phyloP scores from a whole-genome alignment of 1,140 invertebrate species.

The Brachionus rubens region DNA sequence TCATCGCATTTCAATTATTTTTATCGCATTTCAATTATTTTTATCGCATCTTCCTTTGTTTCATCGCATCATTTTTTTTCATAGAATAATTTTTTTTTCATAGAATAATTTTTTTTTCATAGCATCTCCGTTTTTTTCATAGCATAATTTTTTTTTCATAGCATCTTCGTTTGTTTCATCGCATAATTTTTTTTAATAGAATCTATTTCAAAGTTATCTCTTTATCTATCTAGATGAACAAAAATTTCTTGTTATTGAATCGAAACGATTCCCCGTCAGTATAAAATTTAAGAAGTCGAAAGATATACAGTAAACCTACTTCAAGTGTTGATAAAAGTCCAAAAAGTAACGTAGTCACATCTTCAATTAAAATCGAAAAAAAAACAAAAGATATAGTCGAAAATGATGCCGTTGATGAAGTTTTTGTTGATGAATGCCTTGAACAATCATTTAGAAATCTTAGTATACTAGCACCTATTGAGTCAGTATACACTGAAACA shows the following conservation, averaged over 20 bases:
- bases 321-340: background rate
- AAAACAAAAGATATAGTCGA: background rate
- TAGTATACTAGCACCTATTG: background rate
- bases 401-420: background rate
- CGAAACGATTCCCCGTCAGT: background rate
- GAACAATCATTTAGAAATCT: background rate
- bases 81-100: background rate
- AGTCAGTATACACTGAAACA: background rate
- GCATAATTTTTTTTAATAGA: no score
- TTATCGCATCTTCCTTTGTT: no score
- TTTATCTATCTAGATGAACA: background rate
- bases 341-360: background rate
- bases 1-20: background rate
- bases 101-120: background rate
- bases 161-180: no score
- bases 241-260: background rate
- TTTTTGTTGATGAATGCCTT: background rate
- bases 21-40: no score
- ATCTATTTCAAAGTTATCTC: background rate
- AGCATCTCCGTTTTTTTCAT: background rate
- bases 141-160: background rate
- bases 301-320: background rate
- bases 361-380: background rate
- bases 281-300: background rate
- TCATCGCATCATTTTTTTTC: background rate